These are phyloP conservation scores for Triops longicaudatus DNA, from an alignment of 1,140 invertebrate species.

Conservation along the genomic window DNA sequence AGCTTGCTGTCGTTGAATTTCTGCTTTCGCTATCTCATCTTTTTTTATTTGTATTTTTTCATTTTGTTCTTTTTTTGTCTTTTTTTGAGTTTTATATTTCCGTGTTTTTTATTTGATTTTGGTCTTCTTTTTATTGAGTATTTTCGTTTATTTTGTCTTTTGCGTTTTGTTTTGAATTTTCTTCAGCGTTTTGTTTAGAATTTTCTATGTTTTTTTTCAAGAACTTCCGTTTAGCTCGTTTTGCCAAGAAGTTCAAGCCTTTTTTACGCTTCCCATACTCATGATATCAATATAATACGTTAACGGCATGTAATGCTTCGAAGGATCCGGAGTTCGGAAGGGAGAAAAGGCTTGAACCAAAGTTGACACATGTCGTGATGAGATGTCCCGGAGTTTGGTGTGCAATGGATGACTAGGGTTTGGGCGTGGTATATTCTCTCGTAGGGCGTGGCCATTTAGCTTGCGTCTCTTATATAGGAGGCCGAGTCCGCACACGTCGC, in stretches of 20 bases:
- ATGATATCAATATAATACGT: neutral
- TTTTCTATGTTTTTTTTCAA: neutral
- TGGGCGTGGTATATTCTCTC: neutral
- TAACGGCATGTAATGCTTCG: neutral
- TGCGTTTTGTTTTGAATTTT: neutral
- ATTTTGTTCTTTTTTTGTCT: too few relatives aligned
- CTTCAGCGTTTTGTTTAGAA: neutral
- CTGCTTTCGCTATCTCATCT: too few relatives aligned
- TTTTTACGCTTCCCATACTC: neutral
- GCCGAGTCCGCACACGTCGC: neutral
- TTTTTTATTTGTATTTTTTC: too few relatives aligned
- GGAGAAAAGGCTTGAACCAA: conserved; percentile 13
- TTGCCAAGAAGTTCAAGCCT: conserved; percentile 14
- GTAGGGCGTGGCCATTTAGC: conserved; percentile 19
- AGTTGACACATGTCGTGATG: neutral
- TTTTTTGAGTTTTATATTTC: too few relatives aligned
- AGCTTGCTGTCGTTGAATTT: too few relatives aligned
- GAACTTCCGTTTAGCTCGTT: neutral
- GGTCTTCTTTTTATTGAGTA: neutral
- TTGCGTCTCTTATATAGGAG: conserved; percentile 15
- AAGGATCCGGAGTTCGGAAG: neutral
- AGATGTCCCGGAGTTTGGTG: neutral
- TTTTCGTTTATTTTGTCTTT: neutral
- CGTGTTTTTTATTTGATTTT: too few relatives aligned
- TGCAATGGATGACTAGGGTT: neutral